Evolutionary conservation across 2,797 vertebrate genomes (phyloP), one percentile per base, ranked within the genome.

Genomic region (Odontamblyopus rebecca): DNA sequence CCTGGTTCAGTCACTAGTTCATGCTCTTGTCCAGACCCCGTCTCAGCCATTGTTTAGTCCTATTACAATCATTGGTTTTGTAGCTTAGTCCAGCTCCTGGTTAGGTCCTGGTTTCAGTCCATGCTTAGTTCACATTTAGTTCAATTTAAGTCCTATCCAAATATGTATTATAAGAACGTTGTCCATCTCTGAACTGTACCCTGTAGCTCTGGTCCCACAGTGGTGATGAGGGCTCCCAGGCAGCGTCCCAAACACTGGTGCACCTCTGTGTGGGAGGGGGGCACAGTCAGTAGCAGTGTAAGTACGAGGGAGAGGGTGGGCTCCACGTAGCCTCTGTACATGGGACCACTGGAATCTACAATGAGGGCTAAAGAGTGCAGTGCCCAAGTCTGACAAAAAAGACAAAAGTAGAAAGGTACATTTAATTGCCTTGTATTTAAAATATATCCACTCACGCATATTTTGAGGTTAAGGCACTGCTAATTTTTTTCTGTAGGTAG

Each of bases 251-350:
- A 91, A 90, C 98, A 99, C 65, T 99, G 98, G 82, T 99, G 98
- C 35, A 99, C 98, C 90, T 99, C 98, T 0, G 95, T 99, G 82
- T 99, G 98, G 0, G 98, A 99, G 0, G 98, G 98, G 0, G 98
- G 97, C 66, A 99, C 97, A 0, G 96, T 99, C 70, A 99, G 89
- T 75, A 99, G 95, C 83, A 99, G 90, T 3, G 98, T 98, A 50
- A 99, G 97, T 41, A 99, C 98, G 16, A 99, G 91, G 50, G 98
- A 99, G 1, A 99, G 93, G 0, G 98, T 99, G 38, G 98, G 98
- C 73, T 99, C 98, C 82, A 99, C 98, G 0, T 99, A 99, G 23
- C 98, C 97, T 61, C 98, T 93, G 85, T 99, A 99, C 98, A 99
- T 99, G 2, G 98, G 98, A 1, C 98, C 98, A 72, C 98, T 99